Evolutionary conservation across 2,888 invertebrate genomes (phyloP), one percentile per base, ranked within the genome.

Genomic region (Cremastinae sp.): DNA sequence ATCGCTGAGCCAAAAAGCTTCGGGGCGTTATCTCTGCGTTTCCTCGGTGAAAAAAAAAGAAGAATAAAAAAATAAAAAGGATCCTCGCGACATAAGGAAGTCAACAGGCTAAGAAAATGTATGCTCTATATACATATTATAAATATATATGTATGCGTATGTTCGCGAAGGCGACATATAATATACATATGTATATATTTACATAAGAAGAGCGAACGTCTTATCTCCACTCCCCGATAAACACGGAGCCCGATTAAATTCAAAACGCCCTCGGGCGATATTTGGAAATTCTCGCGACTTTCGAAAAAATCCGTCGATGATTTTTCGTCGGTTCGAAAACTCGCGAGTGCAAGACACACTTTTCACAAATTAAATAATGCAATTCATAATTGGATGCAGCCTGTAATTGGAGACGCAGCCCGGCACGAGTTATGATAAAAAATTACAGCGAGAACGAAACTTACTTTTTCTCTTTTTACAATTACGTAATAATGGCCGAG

Each of bases 231-330:
- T 55, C 70, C 45, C 61, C 78, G 80, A 82, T 82, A 84, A 84
- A 84, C 83, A 80, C 75, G 80, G 77, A 58, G 69, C 51, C 62
- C 79, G 81, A 84, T 84, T 82, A 85, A 20, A 59, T 59, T 45
- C 43, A 58, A 45, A 37, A 58, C 53, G 59, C 65, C 59, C 43
- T 37, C 22, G 43, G 72, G 12, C 45, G 14, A 45, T 4, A 14
- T 4, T 14, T 12, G 45, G 4, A 45, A 14, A 45, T 4, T 45
- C 9, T 41, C 14, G 12, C 12, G n/a, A 12, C 12, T 45, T 45
- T 45, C 45, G 45, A 4, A 45, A 45, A 12, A 37, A 16, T 55
- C 55, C 35, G 14, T n/a, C n/a, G n/a, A n/a, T n/a, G n/a, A n/a
- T n/a, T n/a, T n/a, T n/a, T n/a, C n/a, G n/a, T n/a, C n/a, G n/a